A percentile compares a stretch with the other conserved stretches of the same genome.
Conservation (phyloP, 37 sponge, comb jelly and placozoan species). For the Dysidea cf. avara region DNA sequence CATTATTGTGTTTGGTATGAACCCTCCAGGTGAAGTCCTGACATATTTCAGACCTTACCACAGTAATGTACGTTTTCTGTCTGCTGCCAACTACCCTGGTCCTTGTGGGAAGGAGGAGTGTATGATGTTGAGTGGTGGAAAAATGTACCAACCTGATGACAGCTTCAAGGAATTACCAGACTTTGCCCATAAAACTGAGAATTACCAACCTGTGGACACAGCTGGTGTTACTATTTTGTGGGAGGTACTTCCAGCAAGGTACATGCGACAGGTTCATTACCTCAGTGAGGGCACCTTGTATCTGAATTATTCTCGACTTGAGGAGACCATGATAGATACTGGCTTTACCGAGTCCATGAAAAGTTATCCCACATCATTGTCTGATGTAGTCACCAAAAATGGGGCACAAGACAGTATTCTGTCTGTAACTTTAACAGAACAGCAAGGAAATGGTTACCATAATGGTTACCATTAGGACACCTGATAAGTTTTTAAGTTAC, state of each 20-base stretch:
- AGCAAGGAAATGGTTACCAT: too few species aligned
- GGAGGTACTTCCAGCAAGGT: conserved; percentile 59
- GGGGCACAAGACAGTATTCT: too few species aligned
- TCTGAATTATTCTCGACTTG: too few species aligned
- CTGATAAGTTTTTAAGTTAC: too few species aligned
- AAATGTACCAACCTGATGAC: conserved; percentile 33
- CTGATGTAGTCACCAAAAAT: too few species aligned
- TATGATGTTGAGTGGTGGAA: conserved; percentile 74
- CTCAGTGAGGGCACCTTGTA: background rate
- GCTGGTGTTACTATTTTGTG: conserved; percentile 59
- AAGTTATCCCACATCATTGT: too few species aligned
- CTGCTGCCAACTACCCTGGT: conserved; percentile 40
- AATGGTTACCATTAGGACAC: too few species aligned
- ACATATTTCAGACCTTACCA: conserved; percentile 62
- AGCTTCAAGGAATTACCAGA: background rate
- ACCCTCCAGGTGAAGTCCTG: conserved; percentile 35
- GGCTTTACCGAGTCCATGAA: too few species aligned
- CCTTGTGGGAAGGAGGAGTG: conserved; percentile 62
- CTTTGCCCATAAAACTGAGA: conserved; percentile 28
- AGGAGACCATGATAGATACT: too few species aligned
- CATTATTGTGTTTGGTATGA: conserved; percentile 69
- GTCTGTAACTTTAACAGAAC: too few species aligned
- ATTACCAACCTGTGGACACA: background rate
- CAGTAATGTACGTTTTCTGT: conserved; percentile 65
- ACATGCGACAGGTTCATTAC: conserved; percentile 48